Conservation (phyloP, 2,113 vertebrate species). For the Crocuta crocuta region DNA sequence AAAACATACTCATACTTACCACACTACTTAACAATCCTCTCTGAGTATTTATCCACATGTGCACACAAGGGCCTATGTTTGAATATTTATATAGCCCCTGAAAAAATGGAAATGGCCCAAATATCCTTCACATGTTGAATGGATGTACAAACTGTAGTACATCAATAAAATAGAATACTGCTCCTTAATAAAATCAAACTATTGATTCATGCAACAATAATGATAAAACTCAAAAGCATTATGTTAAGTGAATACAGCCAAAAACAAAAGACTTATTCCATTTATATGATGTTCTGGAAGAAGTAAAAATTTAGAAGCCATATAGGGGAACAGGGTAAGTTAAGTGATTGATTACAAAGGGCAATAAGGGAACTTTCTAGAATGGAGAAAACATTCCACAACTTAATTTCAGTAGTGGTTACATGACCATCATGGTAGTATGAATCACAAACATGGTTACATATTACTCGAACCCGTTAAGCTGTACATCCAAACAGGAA, state of each 20-base stretch:
- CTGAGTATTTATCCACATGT: not conserved
- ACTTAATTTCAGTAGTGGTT: not conserved
- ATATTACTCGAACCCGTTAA: not conserved
- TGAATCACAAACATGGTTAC: not conserved
- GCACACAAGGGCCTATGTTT: not conserved
- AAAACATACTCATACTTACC: not conserved
- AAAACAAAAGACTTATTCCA: not conserved
- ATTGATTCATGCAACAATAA: not conserved
- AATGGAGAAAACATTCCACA: conserved; percentile 16
- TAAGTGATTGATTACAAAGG: not conserved
- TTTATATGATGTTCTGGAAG: not conserved
- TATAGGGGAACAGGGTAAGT: not conserved
- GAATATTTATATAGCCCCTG: not conserved
- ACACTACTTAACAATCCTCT: not conserved
- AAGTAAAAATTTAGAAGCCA: not conserved
- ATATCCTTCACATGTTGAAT: not conserved
- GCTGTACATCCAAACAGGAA: not conserved
- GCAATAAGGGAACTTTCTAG: not conserved
- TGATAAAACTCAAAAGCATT: not conserved
- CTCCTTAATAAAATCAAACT: not conserved
- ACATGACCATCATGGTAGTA: not conserved
- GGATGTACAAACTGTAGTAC: not conserved
- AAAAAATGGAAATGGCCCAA: not conserved
- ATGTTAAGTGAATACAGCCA: not conserved
- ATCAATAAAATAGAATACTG: not conserved